Evolutionary conservation across 1,140 invertebrate species (phyloP).

Genomic region (Vanessa tameamea): DNA sequence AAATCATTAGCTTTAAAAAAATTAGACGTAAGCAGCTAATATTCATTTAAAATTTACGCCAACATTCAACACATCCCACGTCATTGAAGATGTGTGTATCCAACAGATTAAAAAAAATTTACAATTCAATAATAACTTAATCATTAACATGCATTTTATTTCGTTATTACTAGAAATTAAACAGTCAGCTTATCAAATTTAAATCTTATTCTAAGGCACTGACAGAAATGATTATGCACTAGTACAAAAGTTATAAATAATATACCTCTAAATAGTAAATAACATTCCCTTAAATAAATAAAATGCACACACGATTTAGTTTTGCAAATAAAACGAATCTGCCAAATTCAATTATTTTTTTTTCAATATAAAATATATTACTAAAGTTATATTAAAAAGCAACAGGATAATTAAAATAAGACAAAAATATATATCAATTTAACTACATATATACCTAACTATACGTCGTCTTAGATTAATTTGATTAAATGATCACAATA

Average conservation of each 20-base stretch:
- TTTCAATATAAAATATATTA: slow-evolving; percentile 15
- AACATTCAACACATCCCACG: slow-evolving; percentile 18
- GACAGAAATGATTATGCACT: slow-evolving; percentile 72
- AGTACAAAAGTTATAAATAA: slow-evolving; percentile 68
- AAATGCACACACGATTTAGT: slow-evolving; percentile 46
- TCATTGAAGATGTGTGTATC: slow-evolving; percentile 31
- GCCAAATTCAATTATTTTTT: slow-evolving; percentile 13
- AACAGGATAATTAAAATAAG: slow-evolving; percentile 19
- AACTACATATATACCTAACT: slow-evolving; percentile 4
- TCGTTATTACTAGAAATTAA: slow-evolving; percentile 56
- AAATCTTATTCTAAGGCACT: slow-evolving; percentile 48
- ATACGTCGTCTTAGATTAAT: slow-evolving; percentile 15
- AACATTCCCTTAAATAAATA: slow-evolving; percentile 67
- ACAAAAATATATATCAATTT: slow-evolving; percentile 13
- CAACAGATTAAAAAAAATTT: slow-evolving; percentile 13
- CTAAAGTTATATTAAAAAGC: slow-evolving; percentile 20
- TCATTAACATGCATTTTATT: slow-evolving; percentile 55
- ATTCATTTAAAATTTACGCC: neutral
- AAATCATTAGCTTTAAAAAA: neutral
- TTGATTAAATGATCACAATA: slow-evolving; percentile 36
- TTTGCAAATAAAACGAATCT: slow-evolving; percentile 32
- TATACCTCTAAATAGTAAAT: slow-evolving; percentile 71
- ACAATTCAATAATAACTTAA: slow-evolving; percentile 45
- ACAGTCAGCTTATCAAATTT: slow-evolving; percentile 60
- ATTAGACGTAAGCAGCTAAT: slow-evolving; percentile 14